Conservation (phyloP, 2,113 vertebrate species). For the Strigops habroptila region DNA sequence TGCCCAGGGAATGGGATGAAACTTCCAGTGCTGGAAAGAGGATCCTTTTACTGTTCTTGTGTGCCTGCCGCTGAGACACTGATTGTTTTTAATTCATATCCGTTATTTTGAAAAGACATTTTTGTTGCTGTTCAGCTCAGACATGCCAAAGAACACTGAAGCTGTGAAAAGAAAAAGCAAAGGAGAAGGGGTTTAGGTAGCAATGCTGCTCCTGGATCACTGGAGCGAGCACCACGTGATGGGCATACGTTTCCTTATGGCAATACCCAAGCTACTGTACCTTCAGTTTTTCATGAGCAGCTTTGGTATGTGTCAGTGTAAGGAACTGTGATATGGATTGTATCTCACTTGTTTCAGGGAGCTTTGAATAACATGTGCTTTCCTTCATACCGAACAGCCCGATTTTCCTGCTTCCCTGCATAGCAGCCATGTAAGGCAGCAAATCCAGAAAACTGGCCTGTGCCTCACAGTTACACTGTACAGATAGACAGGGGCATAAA, state of each 20-base stretch:
- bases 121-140: not conserved
- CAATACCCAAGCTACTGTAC: not conserved
- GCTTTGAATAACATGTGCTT: not conserved
- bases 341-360: not conserved
- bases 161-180: not conserved
- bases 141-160: not conserved
- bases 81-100: not conserved
- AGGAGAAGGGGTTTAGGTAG: not conserved
- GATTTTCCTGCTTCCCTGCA: not conserved
- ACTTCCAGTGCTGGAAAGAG: not conserved
- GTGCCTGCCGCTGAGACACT: not conserved
- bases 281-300: not conserved
- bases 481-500: not conserved
- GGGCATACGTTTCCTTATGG: not conserved
- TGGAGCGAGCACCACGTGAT: not conserved
- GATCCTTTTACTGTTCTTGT: not conserved
- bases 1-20: not conserved
- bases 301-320: not conserved
- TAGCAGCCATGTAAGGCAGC: not conserved
- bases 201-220: not conserved
- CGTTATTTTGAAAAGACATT: not conserved
- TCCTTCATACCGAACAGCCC: not conserved
- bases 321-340: not conserved
- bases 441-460: not conserved
- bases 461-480: accelerated